Conservation (phyloP, 2,888 invertebrate genomes). For the Rapana venosa region DNA sequence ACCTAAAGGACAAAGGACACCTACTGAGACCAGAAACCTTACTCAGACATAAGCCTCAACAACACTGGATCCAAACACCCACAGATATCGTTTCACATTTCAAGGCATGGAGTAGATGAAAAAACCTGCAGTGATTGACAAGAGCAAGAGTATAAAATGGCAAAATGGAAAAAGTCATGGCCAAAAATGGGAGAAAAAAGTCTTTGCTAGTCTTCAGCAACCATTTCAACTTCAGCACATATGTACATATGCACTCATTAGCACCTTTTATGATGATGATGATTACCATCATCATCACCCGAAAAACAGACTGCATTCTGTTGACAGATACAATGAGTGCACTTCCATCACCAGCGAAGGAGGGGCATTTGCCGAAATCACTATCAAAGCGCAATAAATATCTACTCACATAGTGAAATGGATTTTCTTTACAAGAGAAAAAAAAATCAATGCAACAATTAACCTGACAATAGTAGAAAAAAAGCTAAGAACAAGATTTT, state of each 20-base stretch:
- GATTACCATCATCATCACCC: background rate
- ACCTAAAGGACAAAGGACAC: no score
- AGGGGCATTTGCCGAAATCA: background rate
- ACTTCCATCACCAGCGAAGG: background rate
- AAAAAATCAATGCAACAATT: background rate
- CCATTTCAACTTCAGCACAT: background rate
- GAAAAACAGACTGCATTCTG: background rate
- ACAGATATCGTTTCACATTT: no score
- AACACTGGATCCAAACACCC: no score
- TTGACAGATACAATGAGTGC: background rate
- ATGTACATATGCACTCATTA: slow-evolving; percentile 8
- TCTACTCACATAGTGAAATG: background rate
- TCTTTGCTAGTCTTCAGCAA: background rate
- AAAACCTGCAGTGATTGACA: background rate
- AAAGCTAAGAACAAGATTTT: background rate
- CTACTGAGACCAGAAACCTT: no score
- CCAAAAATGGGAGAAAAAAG: background rate
- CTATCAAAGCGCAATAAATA: background rate
- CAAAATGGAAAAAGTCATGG: background rate
- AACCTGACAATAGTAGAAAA: background rate
- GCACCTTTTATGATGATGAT: background rate
- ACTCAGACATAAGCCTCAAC: no score
- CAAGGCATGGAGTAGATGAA: background rate
- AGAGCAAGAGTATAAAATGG: background rate
- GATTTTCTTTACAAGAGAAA: background rate